These are phyloP conservation scores for Plebejus melissa DNA, from an alignment of 2,888 invertebrate species.

Conservation along the genomic window DNA sequence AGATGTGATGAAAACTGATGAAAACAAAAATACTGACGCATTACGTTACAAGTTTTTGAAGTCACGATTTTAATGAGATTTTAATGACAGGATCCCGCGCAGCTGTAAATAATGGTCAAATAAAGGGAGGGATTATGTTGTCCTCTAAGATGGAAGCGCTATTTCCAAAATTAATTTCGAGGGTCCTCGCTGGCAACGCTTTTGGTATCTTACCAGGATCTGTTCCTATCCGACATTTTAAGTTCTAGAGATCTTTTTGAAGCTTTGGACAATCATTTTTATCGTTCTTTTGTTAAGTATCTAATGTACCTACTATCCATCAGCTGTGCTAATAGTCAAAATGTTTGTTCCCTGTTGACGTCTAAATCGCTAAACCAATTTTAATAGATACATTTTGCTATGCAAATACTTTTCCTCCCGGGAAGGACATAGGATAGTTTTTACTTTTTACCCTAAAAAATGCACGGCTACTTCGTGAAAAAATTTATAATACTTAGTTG, in stretches of 20 bases:
- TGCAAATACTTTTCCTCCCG: neutral
- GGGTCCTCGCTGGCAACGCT: neutral
- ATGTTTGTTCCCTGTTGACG: too few species aligned
- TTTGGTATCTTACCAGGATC: neutral
- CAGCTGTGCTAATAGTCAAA: too few species aligned
- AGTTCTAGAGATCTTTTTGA: neutral
- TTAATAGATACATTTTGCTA: neutral
- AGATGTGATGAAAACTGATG: neutral
- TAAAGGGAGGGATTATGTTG: slow-evolving; percentile 3
- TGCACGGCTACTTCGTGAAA: too few species aligned
- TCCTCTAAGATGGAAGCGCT: slow-evolving; percentile 8
- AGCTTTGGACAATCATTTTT: neutral
- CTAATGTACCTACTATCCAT: too few species aligned
- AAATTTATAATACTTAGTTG: too few species aligned
- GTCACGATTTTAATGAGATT: slow-evolving; percentile 18
- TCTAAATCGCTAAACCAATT: too few species aligned
- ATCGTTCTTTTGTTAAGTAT: too few species aligned
- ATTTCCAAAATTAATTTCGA: neutral
- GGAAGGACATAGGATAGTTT: too few species aligned
- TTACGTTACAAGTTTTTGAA: slow-evolving; percentile 1
- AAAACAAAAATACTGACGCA: slow-evolving; percentile 4
- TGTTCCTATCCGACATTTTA: neutral
- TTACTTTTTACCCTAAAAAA: too few species aligned
- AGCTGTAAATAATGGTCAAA: slow-evolving; percentile 19
- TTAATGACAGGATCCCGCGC: slow-evolving; percentile 17